These are phyloP conservation scores for Chloroceryle amazona DNA, from an alignment of 2,797 vertebrate species.

Conservation along the genomic window DNA sequence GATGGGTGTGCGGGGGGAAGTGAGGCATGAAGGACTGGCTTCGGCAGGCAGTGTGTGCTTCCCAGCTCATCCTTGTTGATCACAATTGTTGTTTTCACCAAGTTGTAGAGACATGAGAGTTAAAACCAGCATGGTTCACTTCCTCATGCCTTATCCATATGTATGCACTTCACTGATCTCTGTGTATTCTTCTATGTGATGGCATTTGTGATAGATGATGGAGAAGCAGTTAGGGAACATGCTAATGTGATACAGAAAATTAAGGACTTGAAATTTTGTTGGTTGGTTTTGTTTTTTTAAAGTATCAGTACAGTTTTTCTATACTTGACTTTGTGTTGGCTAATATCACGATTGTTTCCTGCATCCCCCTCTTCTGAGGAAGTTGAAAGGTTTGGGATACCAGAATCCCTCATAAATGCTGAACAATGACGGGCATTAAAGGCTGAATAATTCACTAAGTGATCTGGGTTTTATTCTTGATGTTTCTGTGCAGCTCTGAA, in stretches of 20 bases:
- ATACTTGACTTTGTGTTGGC: neutral
- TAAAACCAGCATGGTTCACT: neutral
- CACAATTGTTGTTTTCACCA: neutral
- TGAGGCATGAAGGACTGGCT: neutral
- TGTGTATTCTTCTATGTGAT: neutral
- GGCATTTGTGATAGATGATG: neutral
- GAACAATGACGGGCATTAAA: neutral
- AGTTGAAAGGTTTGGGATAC: neutral
- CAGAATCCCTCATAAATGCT: neutral
- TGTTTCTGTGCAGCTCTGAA: neutral
- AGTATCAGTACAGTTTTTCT: neutral
- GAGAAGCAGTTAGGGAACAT: neutral
- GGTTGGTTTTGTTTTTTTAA: too few species aligned
- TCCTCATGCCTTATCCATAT: neutral
- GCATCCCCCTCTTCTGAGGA: neutral
- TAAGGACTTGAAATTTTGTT: neutral
- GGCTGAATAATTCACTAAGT: neutral
- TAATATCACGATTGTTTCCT: neutral
- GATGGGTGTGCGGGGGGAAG: neutral
- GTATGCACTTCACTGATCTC: neutral
- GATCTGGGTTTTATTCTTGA: neutral
- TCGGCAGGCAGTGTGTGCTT: neutral
- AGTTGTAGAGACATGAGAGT: neutral
- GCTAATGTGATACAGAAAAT: neutral
- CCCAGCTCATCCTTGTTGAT: neutral